A percentile compares a stretch with the other conserved stretches of the same genome.
phyloP scores from a whole-genome alignment of 2,888 invertebrate species.

The Diarsia mendica region DNA sequence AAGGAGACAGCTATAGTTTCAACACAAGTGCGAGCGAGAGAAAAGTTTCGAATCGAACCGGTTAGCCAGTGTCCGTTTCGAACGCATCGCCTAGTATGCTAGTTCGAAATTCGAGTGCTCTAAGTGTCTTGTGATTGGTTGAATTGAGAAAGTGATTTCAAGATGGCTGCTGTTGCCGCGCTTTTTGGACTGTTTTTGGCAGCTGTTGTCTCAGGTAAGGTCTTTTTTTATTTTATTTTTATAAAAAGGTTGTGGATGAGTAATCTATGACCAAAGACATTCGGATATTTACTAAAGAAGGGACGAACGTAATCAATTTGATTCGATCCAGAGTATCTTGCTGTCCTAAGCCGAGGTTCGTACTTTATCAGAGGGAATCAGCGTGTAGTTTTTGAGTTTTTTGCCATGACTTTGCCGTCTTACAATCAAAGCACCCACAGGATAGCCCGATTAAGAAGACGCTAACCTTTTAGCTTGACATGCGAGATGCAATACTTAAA shows the following conservation, averaged over 20 bases:
- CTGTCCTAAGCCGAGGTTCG: neutral
- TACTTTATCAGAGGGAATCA: neutral
- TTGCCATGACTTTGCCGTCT: neutral
- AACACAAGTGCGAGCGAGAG: slow-evolving; percentile 71
- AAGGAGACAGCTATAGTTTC: slow-evolving; percentile 69
- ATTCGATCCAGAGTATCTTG: neutral
- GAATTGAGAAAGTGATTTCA: slow-evolving; percentile 76
- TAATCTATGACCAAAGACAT: neutral
- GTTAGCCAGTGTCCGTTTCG: slow-evolving; percentile 76
- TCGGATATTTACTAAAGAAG: neutral
- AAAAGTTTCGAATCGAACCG: slow-evolving; percentile 76
- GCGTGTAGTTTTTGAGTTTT: neutral
- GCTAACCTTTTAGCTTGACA: neutral
- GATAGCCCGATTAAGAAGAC: neutral
- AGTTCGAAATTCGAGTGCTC: slow-evolving; percentile 71
- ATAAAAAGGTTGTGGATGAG: neutral
- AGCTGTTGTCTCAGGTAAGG: slow-evolving; percentile 83
- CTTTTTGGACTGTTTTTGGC: slow-evolving; percentile 84
- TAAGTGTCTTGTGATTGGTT: slow-evolving; percentile 76
- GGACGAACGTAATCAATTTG: neutral
- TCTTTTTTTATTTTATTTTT: slow-evolving; percentile 12
- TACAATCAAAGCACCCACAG: neutral
- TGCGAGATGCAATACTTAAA: neutral
- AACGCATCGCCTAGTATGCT: slow-evolving; percentile 84
- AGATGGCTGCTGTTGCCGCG: slow-evolving; percentile 86